Evolutionary conservation across 2,888 invertebrate genomes (phyloP).

Genomic region (Orthonychiurus folsomi): DNA sequence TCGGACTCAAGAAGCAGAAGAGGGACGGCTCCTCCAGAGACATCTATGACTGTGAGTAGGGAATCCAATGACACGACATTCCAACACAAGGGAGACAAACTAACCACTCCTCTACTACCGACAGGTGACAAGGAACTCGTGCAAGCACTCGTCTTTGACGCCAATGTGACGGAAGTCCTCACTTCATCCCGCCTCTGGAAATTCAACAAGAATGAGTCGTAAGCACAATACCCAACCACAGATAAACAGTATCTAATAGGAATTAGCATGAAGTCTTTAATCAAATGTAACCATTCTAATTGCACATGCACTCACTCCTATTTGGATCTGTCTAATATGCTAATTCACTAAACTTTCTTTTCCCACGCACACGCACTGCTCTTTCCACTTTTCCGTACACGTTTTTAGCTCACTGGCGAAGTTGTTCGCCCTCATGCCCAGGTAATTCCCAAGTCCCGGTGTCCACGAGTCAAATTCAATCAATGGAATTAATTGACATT

Average conservation of each 20-base stretch:
- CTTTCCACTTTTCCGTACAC: too few species aligned
- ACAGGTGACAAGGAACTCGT: slow-evolving; percentile 68
- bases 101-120: too few species aligned
- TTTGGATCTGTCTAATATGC: too few species aligned
- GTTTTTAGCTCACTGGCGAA: slow-evolving; percentile 69
- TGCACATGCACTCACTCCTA: slow-evolving; percentile 12
- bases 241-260: background rate
- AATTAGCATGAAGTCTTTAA: slow-evolving; percentile 4
- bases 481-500: too few species aligned
- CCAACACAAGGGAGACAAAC: too few species aligned
- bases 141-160: slow-evolving; percentile 77
- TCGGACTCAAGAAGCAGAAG: slow-evolving; percentile 10
- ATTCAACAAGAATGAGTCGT: slow-evolving; percentile 34
- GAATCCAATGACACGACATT: background rate
- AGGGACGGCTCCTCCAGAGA: slow-evolving; percentile 11
- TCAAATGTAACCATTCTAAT: background rate
- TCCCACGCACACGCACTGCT: background rate
- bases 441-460: too few species aligned
- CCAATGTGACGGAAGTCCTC: slow-evolving; percentile 78
- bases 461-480: too few species aligned
- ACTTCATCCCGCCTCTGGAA: slow-evolving; percentile 48
- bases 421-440: slow-evolving; percentile 86
- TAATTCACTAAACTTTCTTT: slow-evolving; percentile 3
- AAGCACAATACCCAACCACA: slow-evolving; percentile 17
- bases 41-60: slow-evolving; percentile 30